phyloP scores from a whole-genome alignment of 2,113 vertebrate genomes.

The Lucifuga dentata region DNA sequence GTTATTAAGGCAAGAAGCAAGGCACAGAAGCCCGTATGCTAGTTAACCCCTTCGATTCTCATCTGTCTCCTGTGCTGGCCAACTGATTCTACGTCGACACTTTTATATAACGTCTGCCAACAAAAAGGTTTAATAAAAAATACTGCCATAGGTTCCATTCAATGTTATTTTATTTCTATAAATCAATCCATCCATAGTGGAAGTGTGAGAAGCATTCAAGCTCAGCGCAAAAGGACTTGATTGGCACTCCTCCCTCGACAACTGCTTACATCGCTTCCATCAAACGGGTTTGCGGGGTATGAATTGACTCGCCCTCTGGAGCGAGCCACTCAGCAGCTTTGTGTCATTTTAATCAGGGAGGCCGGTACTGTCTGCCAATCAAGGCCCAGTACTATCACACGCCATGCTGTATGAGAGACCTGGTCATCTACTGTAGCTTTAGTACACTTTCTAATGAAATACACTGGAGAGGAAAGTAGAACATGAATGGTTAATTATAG shows the following conservation, averaged over 20 bases:
- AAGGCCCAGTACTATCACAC: neutral
- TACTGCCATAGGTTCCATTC: neutral
- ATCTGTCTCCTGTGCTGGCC: slow-evolving; percentile 7
- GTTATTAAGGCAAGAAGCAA: slow-evolving; percentile 79
- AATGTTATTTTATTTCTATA: neutral
- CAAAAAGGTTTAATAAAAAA: too few relatives aligned
- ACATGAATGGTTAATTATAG: neutral
- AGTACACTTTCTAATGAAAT: neutral
- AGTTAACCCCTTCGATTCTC: slow-evolving; percentile 62
- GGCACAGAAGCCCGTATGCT: slow-evolving; percentile 30
- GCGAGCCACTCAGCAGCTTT: slow-evolving; percentile 21
- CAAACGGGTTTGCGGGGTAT: slow-evolving; percentile 32
- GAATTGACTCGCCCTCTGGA: slow-evolving; percentile 29
- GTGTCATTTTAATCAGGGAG: slow-evolving; percentile 24
- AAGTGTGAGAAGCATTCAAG: slow-evolving; percentile 1
- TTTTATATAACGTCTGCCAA: neutral
- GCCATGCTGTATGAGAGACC: neutral
- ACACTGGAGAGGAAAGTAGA: neutral
- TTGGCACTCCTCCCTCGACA: slow-evolving; percentile 12
- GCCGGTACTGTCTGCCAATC: slow-evolving; percentile 17
- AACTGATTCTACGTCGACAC: neutral
- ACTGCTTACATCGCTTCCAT: slow-evolving; percentile 31
- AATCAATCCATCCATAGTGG: neutral
- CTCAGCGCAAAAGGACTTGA: slow-evolving; percentile 2
- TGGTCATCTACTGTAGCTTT: neutral